Evolutionary conservation across 1,140 invertebrate genomes (phyloP).

Genomic region (Pogonognathellus flavescens): DNA sequence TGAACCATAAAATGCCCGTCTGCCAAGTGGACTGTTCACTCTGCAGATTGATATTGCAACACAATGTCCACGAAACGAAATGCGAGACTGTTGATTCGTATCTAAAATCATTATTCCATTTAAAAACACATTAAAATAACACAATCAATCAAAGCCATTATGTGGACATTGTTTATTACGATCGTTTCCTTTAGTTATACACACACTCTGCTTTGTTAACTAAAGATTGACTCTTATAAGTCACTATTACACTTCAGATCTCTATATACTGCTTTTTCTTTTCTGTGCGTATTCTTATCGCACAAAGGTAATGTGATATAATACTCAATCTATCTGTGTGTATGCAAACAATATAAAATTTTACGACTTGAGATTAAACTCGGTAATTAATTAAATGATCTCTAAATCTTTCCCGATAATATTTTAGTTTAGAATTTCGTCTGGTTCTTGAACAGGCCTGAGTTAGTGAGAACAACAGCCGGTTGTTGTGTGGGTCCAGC

Average conservation of each 20-base stretch:
- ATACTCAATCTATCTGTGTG: not conserved
- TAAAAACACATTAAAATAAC: conserved; percentile 46
- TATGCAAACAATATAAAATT: conserved; percentile 32
- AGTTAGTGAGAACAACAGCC: not conserved
- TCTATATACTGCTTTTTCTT: too few relatives aligned
- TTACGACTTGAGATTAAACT: conserved; percentile 47
- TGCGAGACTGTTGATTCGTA: conserved; percentile 2
- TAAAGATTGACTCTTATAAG: too few relatives aligned
- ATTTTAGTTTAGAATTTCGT: conserved; percentile 47
- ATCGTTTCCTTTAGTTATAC: not conserved
- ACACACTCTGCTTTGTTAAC: too few relatives aligned
- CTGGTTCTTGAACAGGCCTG: not conserved
- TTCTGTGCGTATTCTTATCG: too few relatives aligned
- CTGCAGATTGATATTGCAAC: conserved; percentile 44
- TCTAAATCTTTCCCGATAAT: conserved; percentile 27
- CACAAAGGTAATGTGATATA: not conserved
- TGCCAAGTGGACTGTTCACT: conserved; percentile 4
- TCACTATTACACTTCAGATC: too few relatives aligned
- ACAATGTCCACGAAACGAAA: conserved; percentile 9
- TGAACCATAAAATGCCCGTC: conserved; percentile 31
- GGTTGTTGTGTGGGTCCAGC: not conserved
- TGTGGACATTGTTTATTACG: conserved; percentile 23
- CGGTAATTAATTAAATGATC: conserved; percentile 49
- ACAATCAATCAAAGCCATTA: conserved; percentile 46
- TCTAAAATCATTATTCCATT: conserved; percentile 42